A percentile compares a stretch with the other conserved stretches of the same genome.
Evolutionary conservation across 2,797 vertebrate genomes (phyloP).

Genomic region (Botia almorhae): DNA sequence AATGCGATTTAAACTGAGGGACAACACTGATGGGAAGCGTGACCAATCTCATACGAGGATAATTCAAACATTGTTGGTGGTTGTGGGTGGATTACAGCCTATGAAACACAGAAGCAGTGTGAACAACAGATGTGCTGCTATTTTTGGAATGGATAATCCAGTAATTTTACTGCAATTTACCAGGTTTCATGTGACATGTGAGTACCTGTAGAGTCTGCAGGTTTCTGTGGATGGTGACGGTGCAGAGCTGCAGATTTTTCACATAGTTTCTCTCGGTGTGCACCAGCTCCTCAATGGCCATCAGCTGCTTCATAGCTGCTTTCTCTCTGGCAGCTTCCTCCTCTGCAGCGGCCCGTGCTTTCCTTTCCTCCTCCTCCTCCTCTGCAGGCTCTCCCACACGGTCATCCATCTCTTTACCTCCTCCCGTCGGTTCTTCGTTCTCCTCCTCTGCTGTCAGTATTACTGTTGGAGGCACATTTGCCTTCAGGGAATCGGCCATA

Average conservation of each 20-base stretch:
- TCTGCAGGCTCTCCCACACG: constrained; percentile 31
- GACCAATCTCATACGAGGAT: not conserved
- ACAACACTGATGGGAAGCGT: not conserved
- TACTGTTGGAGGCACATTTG: constrained; percentile 41
- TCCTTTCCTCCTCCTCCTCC: constrained; percentile 47
- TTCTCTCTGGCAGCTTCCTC: constrained; percentile 67
- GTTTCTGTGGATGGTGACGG: constrained; percentile 78
- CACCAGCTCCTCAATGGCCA: constrained; percentile 85
- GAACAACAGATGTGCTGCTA: not conserved
- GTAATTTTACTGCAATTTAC: not conserved
- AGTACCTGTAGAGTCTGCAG: constrained; percentile 82
- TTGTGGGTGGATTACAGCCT: not conserved
- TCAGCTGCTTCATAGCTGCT: constrained; percentile 76
- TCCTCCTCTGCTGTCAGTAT: constrained; percentile 41
- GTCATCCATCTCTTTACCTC: not conserved
- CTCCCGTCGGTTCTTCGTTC: constrained; percentile 20
- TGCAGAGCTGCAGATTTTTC: constrained; percentile 80
- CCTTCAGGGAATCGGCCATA: constrained; percentile 71
- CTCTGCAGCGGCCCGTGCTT: constrained; percentile 61
- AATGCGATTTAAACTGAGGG: not conserved
- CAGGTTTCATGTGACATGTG: not conserved
- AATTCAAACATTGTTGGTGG: not conserved
- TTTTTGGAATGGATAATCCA: not conserved
- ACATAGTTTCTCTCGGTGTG: constrained; percentile 89
- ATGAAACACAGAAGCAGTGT: not conserved